phyloP scores from a whole-genome alignment of 2,888 invertebrate genomes.

The Eudemis profundana region DNA sequence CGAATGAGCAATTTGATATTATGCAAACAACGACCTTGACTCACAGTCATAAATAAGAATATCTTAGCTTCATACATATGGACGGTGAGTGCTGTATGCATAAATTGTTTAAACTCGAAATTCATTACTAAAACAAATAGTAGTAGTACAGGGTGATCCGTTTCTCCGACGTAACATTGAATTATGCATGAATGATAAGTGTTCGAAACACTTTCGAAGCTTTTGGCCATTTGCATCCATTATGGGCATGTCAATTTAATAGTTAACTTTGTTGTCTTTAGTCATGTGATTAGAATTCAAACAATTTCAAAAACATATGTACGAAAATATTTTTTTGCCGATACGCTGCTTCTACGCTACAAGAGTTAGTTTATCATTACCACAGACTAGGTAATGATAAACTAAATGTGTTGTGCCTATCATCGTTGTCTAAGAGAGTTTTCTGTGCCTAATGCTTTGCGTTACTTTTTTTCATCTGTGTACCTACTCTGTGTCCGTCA shows the following conservation, averaged over 20 bases:
- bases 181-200: slow-evolving; percentile 27
- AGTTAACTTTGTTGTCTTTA: not conserved
- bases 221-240: slow-evolving; percentile 1
- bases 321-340: too few relatives aligned
- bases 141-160: slow-evolving; percentile 81
- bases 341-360: too few relatives aligned
- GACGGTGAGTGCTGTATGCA: slow-evolving; percentile 85
- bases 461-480: too few relatives aligned
- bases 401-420: too few relatives aligned
- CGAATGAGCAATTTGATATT: slow-evolving; percentile 85
- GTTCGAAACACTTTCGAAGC: not conserved
- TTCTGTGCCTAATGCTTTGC: too few relatives aligned
- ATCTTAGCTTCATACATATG: slow-evolving; percentile 85
- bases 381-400: too few relatives aligned
- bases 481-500: too few relatives aligned
- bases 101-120: slow-evolving; percentile 84
- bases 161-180: slow-evolving; percentile 2
- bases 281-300: too few relatives aligned
- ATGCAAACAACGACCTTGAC: slow-evolving; percentile 84
- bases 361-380: too few relatives aligned
- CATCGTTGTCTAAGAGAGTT: too few relatives aligned
- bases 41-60: slow-evolving; percentile 84
- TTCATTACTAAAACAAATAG: slow-evolving; percentile 86
- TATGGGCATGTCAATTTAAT: slow-evolving; percentile 1
- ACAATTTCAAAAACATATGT: too few relatives aligned